Evolutionary conservation across 1,140 invertebrate species (phyloP), one percentile per base, ranked within the genome.

Genomic region (Manduca sexta): DNA sequence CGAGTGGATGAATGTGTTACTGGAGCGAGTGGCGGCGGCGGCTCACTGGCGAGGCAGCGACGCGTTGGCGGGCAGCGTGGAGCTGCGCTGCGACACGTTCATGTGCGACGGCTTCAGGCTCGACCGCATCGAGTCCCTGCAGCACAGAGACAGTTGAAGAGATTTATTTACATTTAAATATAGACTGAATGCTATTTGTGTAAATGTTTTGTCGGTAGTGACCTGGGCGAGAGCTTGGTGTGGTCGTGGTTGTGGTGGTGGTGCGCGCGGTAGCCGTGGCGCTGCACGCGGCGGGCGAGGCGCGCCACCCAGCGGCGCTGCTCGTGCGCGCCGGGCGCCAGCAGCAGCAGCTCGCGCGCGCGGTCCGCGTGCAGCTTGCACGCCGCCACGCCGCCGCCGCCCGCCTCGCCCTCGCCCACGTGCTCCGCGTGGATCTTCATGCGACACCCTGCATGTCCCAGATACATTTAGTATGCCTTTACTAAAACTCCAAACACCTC

Each of bases 341-440:
- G 87, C 46, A 99, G 86, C 37, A 98, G 87, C 68, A 98, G 87
- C 83, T 98, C 97, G 74, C 97, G 95, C 52, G 97, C 97, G 38
- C 95, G 94, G 88, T 98, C 97, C 66, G 95, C 95, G 75, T 97
- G 95, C 35, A 98, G 90, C 87, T 97, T 97, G 84, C 95, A 97
- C 21, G 94, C 94, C 41, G 94, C 94, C 71, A 97, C 91, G 76
- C 95, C 93, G 76, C 95, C 93, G 74, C 95, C 95, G 69, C 93
- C 91, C 62, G 92, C 91, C 74, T 95, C 95, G 69, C 93, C 91
- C 62, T 92, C 91, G 13, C 91, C 88, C 70, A 96, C 91, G 90
- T 99, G 97, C 74, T 99, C 97, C 84, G 95, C 94, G 84, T 99
- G 97, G 59, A 98, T 93, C 89, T 98, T 98, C 65, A 97, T 94